Evolutionary conservation across 2,888 invertebrate genomes (phyloP).

Genomic region (Cantharis flavilabris): DNA sequence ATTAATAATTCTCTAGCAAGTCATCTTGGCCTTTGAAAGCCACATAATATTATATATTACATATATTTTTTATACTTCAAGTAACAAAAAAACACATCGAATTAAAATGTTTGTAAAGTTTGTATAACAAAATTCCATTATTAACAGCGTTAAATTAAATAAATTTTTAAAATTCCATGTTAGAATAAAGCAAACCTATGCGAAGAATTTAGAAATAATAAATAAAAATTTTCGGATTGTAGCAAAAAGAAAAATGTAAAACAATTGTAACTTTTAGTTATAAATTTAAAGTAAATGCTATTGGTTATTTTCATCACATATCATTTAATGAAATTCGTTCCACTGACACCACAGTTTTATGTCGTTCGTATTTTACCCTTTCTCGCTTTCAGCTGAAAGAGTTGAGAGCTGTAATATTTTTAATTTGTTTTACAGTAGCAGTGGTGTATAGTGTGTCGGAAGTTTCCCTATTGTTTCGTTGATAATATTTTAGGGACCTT

Average conservation of each 20-base stretch:
- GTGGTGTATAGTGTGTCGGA: slow-evolving; percentile 50
- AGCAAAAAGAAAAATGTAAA: background rate
- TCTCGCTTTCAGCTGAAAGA: slow-evolving; percentile 38
- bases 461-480: slow-evolving; percentile 52
- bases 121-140: no score
- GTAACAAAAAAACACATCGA: no score
- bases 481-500: slow-evolving; percentile 54
- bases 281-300: slow-evolving; percentile 12
- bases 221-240: background rate
- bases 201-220: background rate
- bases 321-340: slow-evolving; percentile 47
- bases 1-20: no score
- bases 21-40: no score
- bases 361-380: slow-evolving; percentile 43
- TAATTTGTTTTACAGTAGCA: slow-evolving; percentile 53
- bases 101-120: no score
- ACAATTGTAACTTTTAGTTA: slow-evolving; percentile 5
- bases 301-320: slow-evolving; percentile 45
- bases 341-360: slow-evolving; percentile 47
- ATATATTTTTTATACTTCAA: no score
- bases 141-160: background rate
- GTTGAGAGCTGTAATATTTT: slow-evolving; percentile 47
- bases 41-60: no score
- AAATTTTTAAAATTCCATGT: background rate
- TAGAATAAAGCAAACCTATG: background rate